Evolutionary conservation across 2,113 vertebrate species (phyloP), one percentile per base, ranked within the genome.

Genomic region (Proteles cristata): DNA sequence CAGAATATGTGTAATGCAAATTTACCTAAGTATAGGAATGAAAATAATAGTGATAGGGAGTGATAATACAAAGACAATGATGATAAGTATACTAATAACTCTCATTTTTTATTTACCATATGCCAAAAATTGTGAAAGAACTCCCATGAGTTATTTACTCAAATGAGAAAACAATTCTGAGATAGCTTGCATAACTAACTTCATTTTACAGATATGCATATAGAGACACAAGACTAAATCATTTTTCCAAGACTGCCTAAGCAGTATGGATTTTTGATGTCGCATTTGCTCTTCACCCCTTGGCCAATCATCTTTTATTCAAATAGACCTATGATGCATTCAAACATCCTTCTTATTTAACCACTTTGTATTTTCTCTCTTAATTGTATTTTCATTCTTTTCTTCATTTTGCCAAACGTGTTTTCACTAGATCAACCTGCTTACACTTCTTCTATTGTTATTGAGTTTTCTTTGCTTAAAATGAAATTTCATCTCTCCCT

Each of bases 91-190:
- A 35, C 2, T 1, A 63, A 1, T 23, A 33, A 53, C 10, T 55
- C 2, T 55, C 15, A 86, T 61, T 89, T 94, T 93, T 53, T 58
- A 86, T 87, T 87, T 73, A 69, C 17, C 25, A 17, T 73, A 39
- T 15, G 8, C 19, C 35, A 84, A n/a, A 77, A 82, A 73, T 26
- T 3, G 0, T 31, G 3, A 2, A 55, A 58, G 5, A 33, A 2
- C 10, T 84, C 48, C 73, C 39, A 21, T 53, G 10, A 73, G 66
- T 86, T 68, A 73, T 66, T 77, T 82, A 87, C 35, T 83, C 82
- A 90, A 90, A 83, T 53, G 8, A 93, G 6, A 39, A 35, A 6
- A 53, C 12, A 79, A 55, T 81, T 85, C 19, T 58, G 43, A 74
- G 7, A 43, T 16, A 80, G 12, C 0, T 21, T 5, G 76, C 31